Percentiles rank a stretch among this genome's conserved stretches.
phyloP scores from a whole-genome alignment of 2,888 invertebrate species.

The Lobophora halterata region DNA sequence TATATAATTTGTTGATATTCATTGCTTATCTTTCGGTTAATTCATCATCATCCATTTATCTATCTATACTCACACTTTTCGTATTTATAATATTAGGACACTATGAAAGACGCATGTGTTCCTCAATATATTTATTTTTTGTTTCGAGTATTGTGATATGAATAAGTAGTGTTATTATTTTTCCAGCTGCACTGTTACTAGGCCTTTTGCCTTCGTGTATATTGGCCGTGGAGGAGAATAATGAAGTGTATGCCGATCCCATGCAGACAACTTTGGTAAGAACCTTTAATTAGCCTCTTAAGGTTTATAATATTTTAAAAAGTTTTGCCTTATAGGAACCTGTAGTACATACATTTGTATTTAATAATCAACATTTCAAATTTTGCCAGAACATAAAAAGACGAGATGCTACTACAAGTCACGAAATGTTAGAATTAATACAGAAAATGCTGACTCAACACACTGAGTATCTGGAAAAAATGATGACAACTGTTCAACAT shows the following conservation, averaged over 20 bases:
- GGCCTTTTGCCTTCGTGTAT: background rate
- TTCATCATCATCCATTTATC: too few relatives aligned
- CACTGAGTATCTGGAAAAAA: constrained; percentile 51
- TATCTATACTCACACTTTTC: too few relatives aligned
- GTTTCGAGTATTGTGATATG: too few relatives aligned
- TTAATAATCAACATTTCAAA: background rate
- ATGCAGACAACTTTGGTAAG: constrained; percentile 13
- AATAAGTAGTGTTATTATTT: too few relatives aligned
- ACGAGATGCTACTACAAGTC: constrained; percentile 34
- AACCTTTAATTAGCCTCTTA: background rate
- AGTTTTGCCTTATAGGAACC: too few relatives aligned
- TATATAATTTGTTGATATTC: too few relatives aligned
- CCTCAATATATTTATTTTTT: too few relatives aligned
- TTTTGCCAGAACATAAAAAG: constrained; percentile 47
- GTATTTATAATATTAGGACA: too few relatives aligned
- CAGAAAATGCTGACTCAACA: constrained; percentile 56
- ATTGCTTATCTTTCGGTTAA: too few relatives aligned
- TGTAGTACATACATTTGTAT: background rate
- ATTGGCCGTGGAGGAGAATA: constrained; percentile 1
- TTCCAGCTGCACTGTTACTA: constrained; percentile 3
- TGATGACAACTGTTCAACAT: constrained; percentile 40
- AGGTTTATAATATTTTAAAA: too few relatives aligned
- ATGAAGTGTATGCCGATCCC: constrained; percentile 8
- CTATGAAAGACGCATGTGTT: too few relatives aligned
- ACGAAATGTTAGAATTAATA: constrained; percentile 40